Evolutionary conservation across 2,113 vertebrate genomes (phyloP).

Genomic region (Bostrychus sinensis): DNA sequence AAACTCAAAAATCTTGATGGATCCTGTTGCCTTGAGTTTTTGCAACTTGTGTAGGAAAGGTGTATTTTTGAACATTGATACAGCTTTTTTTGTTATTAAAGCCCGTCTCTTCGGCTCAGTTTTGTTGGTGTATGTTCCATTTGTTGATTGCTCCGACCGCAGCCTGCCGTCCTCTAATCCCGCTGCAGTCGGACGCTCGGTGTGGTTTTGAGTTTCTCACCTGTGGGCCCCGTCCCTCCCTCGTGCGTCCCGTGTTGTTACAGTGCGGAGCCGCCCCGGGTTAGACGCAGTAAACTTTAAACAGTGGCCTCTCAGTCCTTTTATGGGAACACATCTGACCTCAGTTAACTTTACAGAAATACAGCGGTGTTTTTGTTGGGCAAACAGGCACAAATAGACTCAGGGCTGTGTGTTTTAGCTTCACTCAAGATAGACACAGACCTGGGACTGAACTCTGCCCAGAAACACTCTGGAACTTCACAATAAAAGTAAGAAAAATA

Average conservation of each 20-base stretch:
- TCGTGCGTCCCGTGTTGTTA: background rate
- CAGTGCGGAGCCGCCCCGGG: conserved; percentile 6
- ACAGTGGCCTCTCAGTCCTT: conserved; percentile 52
- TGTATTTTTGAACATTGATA: too few relatives aligned
- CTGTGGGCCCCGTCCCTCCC: background rate
- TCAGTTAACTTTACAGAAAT: conserved; percentile 52
- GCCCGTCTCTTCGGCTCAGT: too few relatives aligned
- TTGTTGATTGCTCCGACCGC: background rate
- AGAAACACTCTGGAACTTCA: too few relatives aligned
- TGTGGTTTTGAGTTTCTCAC: background rate
- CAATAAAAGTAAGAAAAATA: too few relatives aligned
- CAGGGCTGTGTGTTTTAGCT: background rate
- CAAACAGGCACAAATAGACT: conserved; percentile 56
- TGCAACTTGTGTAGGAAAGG: too few relatives aligned
- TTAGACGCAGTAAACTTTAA: conserved; percentile 24
- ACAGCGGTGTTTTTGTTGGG: conserved; percentile 44
- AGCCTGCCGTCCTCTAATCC: background rate
- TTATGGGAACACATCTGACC: conserved; percentile 44
- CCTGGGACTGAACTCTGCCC: too few relatives aligned
- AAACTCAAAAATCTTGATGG: too few relatives aligned
- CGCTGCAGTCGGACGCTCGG: too few relatives aligned
- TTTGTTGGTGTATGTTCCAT: too few relatives aligned
- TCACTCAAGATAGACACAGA: background rate
- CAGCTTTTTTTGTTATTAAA: too few relatives aligned
- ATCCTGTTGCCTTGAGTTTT: too few relatives aligned